Evolutionary conservation across 2,797 vertebrate species (phyloP).

Genomic region (Phaenicophaeus curvirostris): DNA sequence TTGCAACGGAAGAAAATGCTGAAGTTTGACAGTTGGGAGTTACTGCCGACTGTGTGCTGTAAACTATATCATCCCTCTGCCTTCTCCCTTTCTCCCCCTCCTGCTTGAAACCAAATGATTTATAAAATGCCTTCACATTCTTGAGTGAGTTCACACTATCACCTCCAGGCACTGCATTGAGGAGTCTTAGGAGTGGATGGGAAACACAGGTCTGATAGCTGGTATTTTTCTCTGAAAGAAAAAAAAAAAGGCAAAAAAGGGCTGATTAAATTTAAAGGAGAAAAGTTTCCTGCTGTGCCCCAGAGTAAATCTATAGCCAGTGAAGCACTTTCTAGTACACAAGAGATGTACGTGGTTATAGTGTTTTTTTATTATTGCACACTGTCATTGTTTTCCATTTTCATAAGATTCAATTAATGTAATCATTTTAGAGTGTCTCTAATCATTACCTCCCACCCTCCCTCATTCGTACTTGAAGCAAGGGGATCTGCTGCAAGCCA

Average conservation of each 20-base stretch:
- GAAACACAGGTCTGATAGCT: conserved; percentile 51
- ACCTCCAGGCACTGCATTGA: conserved; percentile 61
- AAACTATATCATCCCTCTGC: conserved; percentile 49
- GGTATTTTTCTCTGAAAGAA: background rate
- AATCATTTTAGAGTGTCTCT: conserved; percentile 62
- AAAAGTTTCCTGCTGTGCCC: conserved; percentile 57
- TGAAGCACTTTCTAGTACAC: conserved; percentile 39
- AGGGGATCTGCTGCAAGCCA: background rate
- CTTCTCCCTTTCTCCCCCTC: conserved; percentile 49
- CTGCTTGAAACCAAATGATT: conserved; percentile 61
- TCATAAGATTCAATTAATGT: conserved; percentile 54
- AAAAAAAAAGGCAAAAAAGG: background rate
- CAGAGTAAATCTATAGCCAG: conserved; percentile 28
- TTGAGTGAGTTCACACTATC: conserved; percentile 68
- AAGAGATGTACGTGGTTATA: conserved; percentile 15
- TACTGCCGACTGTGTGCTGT: conserved; percentile 57
- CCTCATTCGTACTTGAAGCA: background rate
- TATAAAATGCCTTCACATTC: conserved; percentile 70
- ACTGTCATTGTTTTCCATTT: conserved; percentile 53
- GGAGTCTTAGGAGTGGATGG: conserved; percentile 56
- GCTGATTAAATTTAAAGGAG: conserved; percentile 58
- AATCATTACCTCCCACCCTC: conserved; percentile 26
- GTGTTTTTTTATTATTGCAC: conserved; percentile 34
- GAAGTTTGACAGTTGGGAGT: conserved; percentile 67
- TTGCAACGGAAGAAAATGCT: conserved; percentile 61